Conservation (phyloP, 2,797 vertebrate species). For the Sebastes iracundus region DNA sequence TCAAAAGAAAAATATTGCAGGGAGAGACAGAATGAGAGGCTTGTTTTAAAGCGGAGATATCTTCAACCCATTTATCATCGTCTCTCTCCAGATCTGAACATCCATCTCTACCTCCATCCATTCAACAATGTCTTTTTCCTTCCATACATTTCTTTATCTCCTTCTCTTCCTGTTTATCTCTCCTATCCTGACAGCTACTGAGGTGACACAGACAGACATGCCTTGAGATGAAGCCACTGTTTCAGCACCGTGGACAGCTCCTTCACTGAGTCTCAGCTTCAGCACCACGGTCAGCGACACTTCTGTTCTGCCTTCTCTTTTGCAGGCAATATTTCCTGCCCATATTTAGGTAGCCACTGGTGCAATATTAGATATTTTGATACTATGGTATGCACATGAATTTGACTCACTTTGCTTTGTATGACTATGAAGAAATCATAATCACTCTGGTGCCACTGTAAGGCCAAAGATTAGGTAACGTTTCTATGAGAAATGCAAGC, state of each 20-base stretch:
- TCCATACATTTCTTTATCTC: neutral
- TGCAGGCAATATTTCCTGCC: neutral
- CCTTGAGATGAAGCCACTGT: neutral
- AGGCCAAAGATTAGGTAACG: neutral
- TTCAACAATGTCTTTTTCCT: neutral
- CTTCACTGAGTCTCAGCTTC: conserved; percentile 1
- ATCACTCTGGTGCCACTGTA: neutral
- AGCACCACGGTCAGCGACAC: conserved; percentile 60
- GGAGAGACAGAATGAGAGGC: conserved; percentile 75
- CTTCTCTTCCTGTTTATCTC: neutral
- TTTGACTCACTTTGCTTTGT: neutral
- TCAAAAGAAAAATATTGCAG: conserved; percentile 11
- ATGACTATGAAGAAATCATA: neutral
- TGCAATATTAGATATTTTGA: neutral
- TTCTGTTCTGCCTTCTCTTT: neutral
- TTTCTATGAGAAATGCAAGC: neutral
- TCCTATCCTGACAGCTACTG: neutral
- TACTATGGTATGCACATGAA: too few species aligned
- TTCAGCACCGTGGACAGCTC: conserved; percentile 31
- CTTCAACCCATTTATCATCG: conserved; percentile 8
- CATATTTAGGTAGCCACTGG: neutral
- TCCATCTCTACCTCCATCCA: neutral
- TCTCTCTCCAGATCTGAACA: conserved; percentile 7
- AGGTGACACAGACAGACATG: neutral
- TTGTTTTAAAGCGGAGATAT: conserved; percentile 1